These are phyloP conservation scores for Gymnocheta viridis DNA, from an alignment of 2,888 invertebrate species.

Conservation along the genomic window DNA sequence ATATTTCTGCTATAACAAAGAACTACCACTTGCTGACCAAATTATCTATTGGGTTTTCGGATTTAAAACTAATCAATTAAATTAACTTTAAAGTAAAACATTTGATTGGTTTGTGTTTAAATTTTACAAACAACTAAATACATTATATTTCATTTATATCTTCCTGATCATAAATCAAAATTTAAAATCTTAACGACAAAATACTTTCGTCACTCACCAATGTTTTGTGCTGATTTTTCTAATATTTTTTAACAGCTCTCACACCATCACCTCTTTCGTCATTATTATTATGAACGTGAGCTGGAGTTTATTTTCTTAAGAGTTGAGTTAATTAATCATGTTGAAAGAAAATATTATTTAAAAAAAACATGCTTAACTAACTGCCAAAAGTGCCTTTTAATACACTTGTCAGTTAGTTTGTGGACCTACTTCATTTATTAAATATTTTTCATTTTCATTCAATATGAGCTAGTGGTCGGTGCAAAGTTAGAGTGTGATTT, in stretches of 20 bases:
- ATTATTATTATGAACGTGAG: conserved; percentile 37
- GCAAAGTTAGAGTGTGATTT: conserved; percentile 28
- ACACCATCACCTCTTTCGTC: conserved; percentile 23
- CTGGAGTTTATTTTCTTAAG: conserved; percentile 55
- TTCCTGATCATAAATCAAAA: conserved; percentile 63
- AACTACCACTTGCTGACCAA: not conserved
- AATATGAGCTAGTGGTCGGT: not conserved
- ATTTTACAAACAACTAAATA: conserved; percentile 45
- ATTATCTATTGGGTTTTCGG: conserved; percentile 9
- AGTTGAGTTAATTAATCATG: conserved; percentile 68
- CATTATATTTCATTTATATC: conserved; percentile 45
- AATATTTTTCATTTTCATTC: conserved; percentile 48
- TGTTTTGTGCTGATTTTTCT: conserved; percentile 11
- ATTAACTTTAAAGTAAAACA: conserved; percentile 47
- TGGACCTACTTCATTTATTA: conserved; percentile 43
- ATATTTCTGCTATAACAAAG: too few species aligned
- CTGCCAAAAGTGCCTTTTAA: conserved; percentile 60
- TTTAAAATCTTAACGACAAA: conserved; percentile 67
- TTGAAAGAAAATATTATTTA: conserved; percentile 62
- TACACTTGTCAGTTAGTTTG: conserved; percentile 63
- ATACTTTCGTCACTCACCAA: conserved; percentile 63
- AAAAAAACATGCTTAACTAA: conserved; percentile 46
- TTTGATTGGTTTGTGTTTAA: conserved; percentile 42
- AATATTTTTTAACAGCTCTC: conserved; percentile 21
- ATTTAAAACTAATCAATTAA: conserved; percentile 45